Evolutionary conservation across 2,797 vertebrate genomes (phyloP), one percentile per base, ranked within the genome.

Genomic region (Toxotes lorentzi): DNA sequence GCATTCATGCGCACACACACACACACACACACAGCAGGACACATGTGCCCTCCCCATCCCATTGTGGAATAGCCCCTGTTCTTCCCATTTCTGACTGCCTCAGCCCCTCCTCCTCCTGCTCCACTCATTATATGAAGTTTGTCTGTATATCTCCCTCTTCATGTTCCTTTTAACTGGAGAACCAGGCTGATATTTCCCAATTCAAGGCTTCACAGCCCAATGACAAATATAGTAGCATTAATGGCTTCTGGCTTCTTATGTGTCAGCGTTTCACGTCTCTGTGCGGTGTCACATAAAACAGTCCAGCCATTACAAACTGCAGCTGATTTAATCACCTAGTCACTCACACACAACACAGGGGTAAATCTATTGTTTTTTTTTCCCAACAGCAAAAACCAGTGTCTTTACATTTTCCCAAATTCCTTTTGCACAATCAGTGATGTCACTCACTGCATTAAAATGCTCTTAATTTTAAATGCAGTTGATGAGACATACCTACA

Each of bases 191-290:
- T 96, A 95, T 96, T 96, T 96, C 94, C 93, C 94, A 93, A 94
- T 81, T 92, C 90, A 62, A 68, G 83, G 88, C 93, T 95, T 93
- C 89, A 86, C 84, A 85, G 90, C 89, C 95, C 95, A 95, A 94
- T 96, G 96, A 97, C 96, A 97, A 96, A 98, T 97, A 97, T 98
- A 97, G 96, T 92, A 93, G 92, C 96, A 95, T 96, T 95, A 97
- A 96, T 95, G 93, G 93, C 92, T 90, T 80, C 88, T 93, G 93
- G 85, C 65, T 95, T 97, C 95, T 92, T 94, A 85, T 76, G 88
- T 94, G 95, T 97, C 96, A 97, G 95, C 92, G 69, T 94, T 96
- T 96, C 93, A 71, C 71, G 87, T 86, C 92, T 91, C 92, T 92
- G 92, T 89, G 71, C 70, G 83, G 88, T 78, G 82, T 95, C 94